phyloP scores from a whole-genome alignment of 53 echinoderm and acorn worm species.

The Arbacia lixula region DNA sequence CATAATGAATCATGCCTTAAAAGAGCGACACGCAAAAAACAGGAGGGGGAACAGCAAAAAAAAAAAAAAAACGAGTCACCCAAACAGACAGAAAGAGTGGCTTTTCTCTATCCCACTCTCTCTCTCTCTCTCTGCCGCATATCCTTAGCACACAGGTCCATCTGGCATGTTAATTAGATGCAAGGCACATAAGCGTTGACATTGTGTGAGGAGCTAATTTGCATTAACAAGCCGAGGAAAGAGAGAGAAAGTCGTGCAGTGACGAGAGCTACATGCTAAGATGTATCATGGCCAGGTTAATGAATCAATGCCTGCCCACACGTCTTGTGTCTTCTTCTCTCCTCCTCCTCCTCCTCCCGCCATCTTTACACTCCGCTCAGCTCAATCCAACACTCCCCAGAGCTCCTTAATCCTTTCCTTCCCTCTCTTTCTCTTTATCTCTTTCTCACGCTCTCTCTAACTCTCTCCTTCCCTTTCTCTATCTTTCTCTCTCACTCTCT shows the following conservation, averaged over 20 bases:
- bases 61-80: not conserved
- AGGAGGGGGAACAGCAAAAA: not conserved
- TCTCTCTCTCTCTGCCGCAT: constrained; percentile 16
- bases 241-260: constrained; percentile 46
- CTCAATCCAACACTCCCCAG: too few species aligned
- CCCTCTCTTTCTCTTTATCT: not conserved
- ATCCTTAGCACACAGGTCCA: constrained; percentile 9
- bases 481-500: not conserved
- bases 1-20: constrained; percentile 60
- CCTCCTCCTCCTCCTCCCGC: not conserved
- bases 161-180: constrained; percentile 62
- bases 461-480: not conserved
- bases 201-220: constrained; percentile 62
- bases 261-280: not conserved
- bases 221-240: constrained; percentile 56
- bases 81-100: constrained; percentile 44
- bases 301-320: constrained; percentile 57
- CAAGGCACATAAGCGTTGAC: constrained; percentile 59
- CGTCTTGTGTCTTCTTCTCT: constrained; percentile 5
- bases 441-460: not conserved
- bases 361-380: not conserved
- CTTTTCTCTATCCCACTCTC: constrained; percentile 14
- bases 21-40: constrained; percentile 21
- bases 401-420: constrained; percentile 19
- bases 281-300: constrained; percentile 57